Evolutionary conservation across 2,888 invertebrate genomes (phyloP).

Genomic region (Cepaea hortensis): DNA sequence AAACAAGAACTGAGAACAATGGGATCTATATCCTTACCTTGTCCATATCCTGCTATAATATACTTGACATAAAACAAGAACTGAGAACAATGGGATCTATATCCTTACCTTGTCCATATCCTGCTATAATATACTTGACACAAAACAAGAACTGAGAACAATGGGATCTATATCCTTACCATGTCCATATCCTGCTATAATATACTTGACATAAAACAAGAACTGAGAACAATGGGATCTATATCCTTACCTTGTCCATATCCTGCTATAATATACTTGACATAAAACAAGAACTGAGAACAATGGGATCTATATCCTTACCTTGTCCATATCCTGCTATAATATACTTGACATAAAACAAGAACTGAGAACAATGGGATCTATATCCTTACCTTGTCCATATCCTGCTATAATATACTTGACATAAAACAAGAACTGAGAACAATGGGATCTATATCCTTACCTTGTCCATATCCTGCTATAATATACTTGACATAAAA

Average conservation of each 20-base stretch:
- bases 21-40: not conserved
- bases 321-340: conserved; percentile 28
- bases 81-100: not conserved
- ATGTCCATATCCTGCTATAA: conserved; percentile 27
- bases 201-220: not conserved
- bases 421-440: not conserved
- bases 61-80: not conserved
- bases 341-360: conserved; percentile 8
- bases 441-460: not conserved
- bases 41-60: conserved; percentile 32
- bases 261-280: conserved; percentile 29
- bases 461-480: conserved; percentile 30
- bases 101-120: conserved; percentile 20
- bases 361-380: not conserved
- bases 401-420: conserved; percentile 33
- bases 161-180: not conserved
- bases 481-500: conserved; percentile 8
- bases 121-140: conserved; percentile 22
- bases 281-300: not conserved
- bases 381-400: conserved; percentile 5
- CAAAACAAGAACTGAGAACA: not conserved
- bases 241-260: conserved; percentile 13
- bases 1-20: not conserved
- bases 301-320: not conserved
- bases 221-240: not conserved